Evolutionary conservation across 2,113 vertebrate species (phyloP), one percentile per base, ranked within the genome.

Genomic region (Bufo bufo): DNA sequence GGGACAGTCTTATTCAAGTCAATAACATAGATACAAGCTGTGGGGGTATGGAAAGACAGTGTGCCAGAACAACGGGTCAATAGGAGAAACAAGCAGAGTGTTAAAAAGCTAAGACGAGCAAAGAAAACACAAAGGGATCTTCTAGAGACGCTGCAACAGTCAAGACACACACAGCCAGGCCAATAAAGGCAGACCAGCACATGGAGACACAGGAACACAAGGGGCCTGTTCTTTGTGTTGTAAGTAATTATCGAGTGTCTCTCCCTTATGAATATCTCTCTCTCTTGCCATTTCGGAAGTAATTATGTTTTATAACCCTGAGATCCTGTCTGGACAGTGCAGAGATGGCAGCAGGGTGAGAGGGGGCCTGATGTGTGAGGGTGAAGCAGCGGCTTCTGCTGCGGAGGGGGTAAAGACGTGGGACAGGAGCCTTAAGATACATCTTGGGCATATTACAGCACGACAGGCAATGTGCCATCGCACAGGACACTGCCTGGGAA

Each of bases 251-350:
- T 20, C n/a, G 80, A 77, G 87, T 52, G 79, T 83, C 71, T 77
- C 59, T 65, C 75, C 85, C 49, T 52, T 86, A 33, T 79, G 50
- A 79, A 66, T 61, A 71, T 71, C 65, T 58, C 69, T 87, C 86
- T 88, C 86, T 88, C 85, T 77, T 45, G 56, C 74, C 75, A 86
- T 86, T 77, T 88, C 81, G 72, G 87, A 88, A 88, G 86, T 71
- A 88, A 88, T 88, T 88, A 72, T 83, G 6, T 84, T 89, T 84
- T 89, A 84, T 84, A 89, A 89, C 79, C 54, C 82, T 56, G 87
- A 84, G 61, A 83, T 84, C 72, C 87, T 89, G 87, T 89, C 81
- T 89, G 72, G 81, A 77, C 58, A 23, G 71, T 61, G 56, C 71
- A 83, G 54, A 63, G 69, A 17, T 14, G 52, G 80, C 4, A 49